These are phyloP conservation scores for Bothrops jararaca DNA, from an alignment of 2,113 vertebrate species.

Conservation along the genomic window DNA sequence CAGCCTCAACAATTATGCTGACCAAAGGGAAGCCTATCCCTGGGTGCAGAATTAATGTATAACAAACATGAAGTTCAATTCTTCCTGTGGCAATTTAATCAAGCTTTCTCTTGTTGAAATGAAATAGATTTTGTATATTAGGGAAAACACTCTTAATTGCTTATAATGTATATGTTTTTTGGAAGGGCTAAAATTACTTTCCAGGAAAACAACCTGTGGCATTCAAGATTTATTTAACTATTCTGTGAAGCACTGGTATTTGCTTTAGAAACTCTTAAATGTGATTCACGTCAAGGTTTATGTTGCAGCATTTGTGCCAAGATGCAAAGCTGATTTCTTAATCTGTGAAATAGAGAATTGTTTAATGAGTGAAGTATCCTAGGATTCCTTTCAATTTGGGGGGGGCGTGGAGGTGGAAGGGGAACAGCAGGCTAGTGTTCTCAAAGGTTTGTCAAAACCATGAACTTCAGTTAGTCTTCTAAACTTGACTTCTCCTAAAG, in stretches of 20 bases:
- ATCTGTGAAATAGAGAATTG: not conserved
- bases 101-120: not conserved
- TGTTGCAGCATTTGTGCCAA: not conserved
- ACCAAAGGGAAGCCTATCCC: not conserved
- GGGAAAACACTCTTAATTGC: not conserved
- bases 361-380: not conserved
- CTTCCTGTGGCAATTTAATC: not conserved
- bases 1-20: not conserved
- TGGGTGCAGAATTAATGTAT: not conserved
- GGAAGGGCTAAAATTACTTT: not conserved
- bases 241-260: not conserved
- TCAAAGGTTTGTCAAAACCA: not conserved
- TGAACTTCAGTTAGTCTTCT: not conserved
- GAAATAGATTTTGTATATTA: not conserved
- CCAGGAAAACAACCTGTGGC: not conserved
- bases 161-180: not conserved
- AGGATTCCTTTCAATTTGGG: not conserved
- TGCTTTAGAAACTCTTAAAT: constrained; percentile 3
- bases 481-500: not conserved
- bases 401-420: not conserved
- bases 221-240: not conserved
- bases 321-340: not conserved
- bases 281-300: not conserved
- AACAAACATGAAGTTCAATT: not conserved
- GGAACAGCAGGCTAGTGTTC: not conserved